A percentile compares a stretch with the other conserved stretches of the same genome.
Evolutionary conservation across 2,888 invertebrate species (phyloP).

Genomic region (Priocnemis perturbator): DNA sequence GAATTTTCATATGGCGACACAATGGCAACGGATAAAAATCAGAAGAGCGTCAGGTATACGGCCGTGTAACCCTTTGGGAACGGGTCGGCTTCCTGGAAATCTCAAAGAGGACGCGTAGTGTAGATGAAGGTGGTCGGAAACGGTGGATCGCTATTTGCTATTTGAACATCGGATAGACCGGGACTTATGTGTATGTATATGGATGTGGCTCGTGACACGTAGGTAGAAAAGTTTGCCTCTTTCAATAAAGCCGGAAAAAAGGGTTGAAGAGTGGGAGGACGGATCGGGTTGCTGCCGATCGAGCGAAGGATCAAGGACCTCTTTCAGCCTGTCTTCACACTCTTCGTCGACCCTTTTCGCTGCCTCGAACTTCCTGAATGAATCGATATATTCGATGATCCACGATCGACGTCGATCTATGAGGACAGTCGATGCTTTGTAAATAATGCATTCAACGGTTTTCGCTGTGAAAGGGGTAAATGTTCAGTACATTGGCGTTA

Average conservation of each 20-base stretch:
- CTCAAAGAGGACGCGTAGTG: background rate
- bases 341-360: conserved; percentile 17
- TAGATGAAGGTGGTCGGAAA: conserved; percentile 15
- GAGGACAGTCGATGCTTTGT: too few species aligned
- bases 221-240: conserved; percentile 33
- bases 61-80: conserved; percentile 6
- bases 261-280: conserved; percentile 25
- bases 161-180: conserved; percentile 33
- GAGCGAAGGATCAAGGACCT: conserved; percentile 18
- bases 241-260: conserved; percentile 29
- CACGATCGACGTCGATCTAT: too few species aligned
- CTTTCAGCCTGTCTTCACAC: conserved; percentile 14
- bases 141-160: conserved; percentile 49
- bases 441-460: too few species aligned
- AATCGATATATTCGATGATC: too few species aligned
- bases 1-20: conserved; percentile 47
- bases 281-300: conserved; percentile 27
- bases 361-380: background rate
- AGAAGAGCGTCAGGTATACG: conserved; percentile 15
- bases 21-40: conserved; percentile 24
- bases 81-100: conserved; percentile 8
- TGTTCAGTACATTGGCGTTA: too few species aligned
- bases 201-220: conserved; percentile 20
- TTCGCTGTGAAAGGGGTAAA: too few species aligned
- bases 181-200: conserved; percentile 27